A percentile compares a stretch with the other conserved stretches of the same genome.
These are phyloP conservation scores for Hipposideros armiger DNA, from an alignment of 2,113 vertebrate genomes.

Conservation along the genomic window DNA sequence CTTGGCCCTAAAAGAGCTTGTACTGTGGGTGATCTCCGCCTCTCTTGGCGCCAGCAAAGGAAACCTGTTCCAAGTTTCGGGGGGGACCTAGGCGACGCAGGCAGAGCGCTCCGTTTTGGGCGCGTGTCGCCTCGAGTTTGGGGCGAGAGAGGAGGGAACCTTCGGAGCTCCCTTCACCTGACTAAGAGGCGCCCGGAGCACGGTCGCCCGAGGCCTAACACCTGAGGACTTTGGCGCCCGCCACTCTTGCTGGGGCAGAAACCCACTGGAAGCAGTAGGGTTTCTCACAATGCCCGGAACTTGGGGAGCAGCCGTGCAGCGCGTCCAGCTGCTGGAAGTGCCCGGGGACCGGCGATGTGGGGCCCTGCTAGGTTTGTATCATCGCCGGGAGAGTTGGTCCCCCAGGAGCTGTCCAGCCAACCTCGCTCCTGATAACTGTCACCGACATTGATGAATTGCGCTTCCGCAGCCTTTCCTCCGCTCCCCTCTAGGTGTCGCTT, in stretches of 20 bases:
- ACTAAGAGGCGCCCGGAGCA: background rate
- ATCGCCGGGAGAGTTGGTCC: background rate
- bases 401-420: background rate
- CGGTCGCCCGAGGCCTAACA: conserved; percentile 49
- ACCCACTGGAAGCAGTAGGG: background rate
- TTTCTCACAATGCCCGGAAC: background rate
- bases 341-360: background rate
- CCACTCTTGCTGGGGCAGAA: background rate
- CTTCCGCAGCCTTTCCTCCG: background rate
- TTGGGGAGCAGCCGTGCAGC: background rate
- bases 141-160: background rate
- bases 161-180: background rate
- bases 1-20: background rate
- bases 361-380: background rate
- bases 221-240: conserved; percentile 71
- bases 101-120: background rate
- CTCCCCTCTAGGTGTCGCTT: conserved; percentile 87
- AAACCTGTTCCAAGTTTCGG: conserved; percentile 67
- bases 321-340: background rate
- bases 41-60: background rate
- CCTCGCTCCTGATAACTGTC: background rate
- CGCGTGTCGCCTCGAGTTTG: background rate
- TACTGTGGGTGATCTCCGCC: background rate
- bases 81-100: background rate
- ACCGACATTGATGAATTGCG: conserved; percentile 37